These are phyloP conservation scores for Chionoecetes opilio DNA, from an alignment of 1,140 invertebrate genomes.

Conservation along the genomic window DNA sequence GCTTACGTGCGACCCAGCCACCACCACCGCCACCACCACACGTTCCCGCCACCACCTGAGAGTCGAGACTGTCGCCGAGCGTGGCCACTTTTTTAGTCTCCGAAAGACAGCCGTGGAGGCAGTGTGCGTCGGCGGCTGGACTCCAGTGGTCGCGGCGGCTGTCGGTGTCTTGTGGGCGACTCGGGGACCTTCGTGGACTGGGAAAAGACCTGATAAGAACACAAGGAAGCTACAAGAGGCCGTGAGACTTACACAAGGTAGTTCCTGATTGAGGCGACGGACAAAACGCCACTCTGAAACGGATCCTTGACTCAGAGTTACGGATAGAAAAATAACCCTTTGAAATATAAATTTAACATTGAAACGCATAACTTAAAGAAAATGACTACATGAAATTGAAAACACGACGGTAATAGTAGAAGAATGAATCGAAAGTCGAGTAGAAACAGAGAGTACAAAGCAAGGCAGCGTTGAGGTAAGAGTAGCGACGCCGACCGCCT, in stretches of 20 bases:
- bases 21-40: too few species aligned
- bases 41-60: neutral
- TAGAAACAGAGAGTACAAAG: neutral
- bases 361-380: neutral
- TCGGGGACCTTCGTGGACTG: neutral
- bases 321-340: too few species aligned
- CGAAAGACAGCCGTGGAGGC: conserved; percentile 56
- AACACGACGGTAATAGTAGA: neutral
- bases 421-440: neutral
- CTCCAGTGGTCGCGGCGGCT: neutral
- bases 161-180: neutral
- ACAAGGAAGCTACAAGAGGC: too few species aligned
- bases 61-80: neutral
- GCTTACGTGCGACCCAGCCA: too few species aligned
- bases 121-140: conserved; percentile 41
- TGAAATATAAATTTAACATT: neutral
- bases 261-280: too few species aligned
- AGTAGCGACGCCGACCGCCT: neutral
- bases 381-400: neutral
- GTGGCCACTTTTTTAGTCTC: conserved; percentile 41
- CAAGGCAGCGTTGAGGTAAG: neutral
- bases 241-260: too few species aligned
- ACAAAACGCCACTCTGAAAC: too few species aligned
- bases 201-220: too few species aligned
- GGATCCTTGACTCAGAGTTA: too few species aligned